These are phyloP conservation scores for Cossypha polioptera DNA, from an alignment of 2,797 vertebrate genomes.

Conservation along the genomic window DNA sequence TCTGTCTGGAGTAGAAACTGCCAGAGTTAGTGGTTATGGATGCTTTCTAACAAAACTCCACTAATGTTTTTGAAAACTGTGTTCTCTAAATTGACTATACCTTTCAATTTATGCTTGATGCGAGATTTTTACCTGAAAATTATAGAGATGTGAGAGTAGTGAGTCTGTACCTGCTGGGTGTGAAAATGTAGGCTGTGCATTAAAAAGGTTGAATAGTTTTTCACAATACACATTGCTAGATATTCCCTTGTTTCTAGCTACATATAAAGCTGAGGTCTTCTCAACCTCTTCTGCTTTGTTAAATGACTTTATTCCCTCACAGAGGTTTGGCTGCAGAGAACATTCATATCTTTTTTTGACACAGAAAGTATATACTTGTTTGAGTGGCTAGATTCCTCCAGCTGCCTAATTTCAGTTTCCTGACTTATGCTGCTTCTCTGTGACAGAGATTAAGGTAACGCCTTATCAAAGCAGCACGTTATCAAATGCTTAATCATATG, in stretches of 20 bases:
- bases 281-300: not conserved
- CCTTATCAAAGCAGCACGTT: conserved; percentile 3
- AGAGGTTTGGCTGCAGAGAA: not conserved
- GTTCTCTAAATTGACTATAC: not conserved
- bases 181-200: not conserved
- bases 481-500: not conserved
- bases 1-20: not conserved
- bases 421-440: not conserved
- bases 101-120: not conserved
- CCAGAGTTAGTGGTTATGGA: not conserved
- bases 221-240: not conserved
- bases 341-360: not conserved
- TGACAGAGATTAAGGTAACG: not conserved
- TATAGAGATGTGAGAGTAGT: not conserved
- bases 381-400: not conserved
- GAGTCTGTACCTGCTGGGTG: not conserved
- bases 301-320: not conserved
- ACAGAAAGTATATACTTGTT: not conserved
- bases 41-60: not conserved
- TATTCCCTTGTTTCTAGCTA: not conserved
- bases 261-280: not conserved
- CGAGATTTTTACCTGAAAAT: not conserved
- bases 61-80: not conserved
- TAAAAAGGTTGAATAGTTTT: not conserved
- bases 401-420: not conserved